Conservation (phyloP, 2,888 invertebrate species). For the Himalopsyche anomala region DNA sequence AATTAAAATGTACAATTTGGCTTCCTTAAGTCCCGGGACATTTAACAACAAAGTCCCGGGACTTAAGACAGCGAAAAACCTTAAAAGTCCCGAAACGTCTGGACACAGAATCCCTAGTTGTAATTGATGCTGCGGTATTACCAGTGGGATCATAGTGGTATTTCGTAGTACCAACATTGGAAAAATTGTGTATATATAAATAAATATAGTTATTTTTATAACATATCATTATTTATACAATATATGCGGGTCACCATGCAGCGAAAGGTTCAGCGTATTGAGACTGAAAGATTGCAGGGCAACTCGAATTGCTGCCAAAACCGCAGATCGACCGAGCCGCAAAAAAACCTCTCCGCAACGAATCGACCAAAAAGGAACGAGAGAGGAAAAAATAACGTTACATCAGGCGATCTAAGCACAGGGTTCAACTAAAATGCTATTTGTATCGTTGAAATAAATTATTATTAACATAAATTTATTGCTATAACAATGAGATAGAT, state of each 20-base stretch:
- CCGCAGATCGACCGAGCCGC: constrained; percentile 11
- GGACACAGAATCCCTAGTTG: too few species aligned
- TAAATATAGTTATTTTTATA: too few species aligned
- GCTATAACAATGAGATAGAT: too few species aligned
- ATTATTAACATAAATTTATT: too few species aligned
- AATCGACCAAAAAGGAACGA: constrained; percentile 30
- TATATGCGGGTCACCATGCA: constrained; percentile 4
- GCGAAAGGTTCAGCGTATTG: not conserved
- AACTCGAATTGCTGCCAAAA: constrained; percentile 37
- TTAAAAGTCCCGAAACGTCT: too few species aligned
- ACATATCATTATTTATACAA: too few species aligned
- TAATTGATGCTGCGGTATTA: too few species aligned
- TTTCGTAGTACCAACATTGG: not conserved
- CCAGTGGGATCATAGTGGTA: not conserved
- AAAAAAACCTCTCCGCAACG: constrained; percentile 7
- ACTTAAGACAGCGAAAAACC: too few species aligned
- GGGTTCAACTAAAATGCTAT: not conserved
- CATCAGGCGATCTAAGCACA: not conserved
- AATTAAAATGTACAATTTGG: too few species aligned
- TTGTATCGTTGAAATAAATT: not conserved
- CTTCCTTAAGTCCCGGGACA: too few species aligned
- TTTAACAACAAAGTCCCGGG: too few species aligned
- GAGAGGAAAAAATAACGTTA: constrained; percentile 33
- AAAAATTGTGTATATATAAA: not conserved
- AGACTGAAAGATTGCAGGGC: constrained; percentile 8